Evolutionary conservation across 2,888 invertebrate species (phyloP), one percentile per base, ranked within the genome.

Genomic region (Caenorhabditis japonica): DNA sequence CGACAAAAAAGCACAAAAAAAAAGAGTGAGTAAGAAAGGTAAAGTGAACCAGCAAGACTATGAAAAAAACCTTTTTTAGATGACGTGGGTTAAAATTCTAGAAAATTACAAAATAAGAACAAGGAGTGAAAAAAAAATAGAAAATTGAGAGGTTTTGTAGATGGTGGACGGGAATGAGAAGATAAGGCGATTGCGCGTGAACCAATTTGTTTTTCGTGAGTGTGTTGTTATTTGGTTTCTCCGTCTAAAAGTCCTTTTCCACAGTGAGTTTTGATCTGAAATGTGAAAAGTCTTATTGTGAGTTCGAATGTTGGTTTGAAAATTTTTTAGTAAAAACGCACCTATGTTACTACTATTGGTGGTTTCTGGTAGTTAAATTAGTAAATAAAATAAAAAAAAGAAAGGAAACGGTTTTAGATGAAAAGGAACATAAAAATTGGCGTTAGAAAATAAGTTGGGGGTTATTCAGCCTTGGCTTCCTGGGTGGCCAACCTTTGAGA

Each of bases 401-500:
- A 38, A 19, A 52, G 44, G 38, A 39, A 27, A 43, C 38, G 44
- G 49, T 23, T 47, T 30, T 53, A 21, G 13, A 21, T 49, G 4
- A n/a, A 27, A 12, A 49, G 30, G 34, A 38, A n/a, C n/a, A n/a
- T n/a, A n/a, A n/a, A n/a, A 53, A 19, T 21, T 34, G 47, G 56
- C 51, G 69, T 69, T 69, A 69, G 47, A 30, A 49, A 36, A 13
- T 39, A 23, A 36, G 47, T 49, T 27, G 36, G 43, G 19, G 38
- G 25, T 64, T 73, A 79, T 74, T 79, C 78, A 68, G 78, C 76
- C 53, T 79, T 79, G 34, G 74, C 78, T 44, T 73, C 68, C 44
- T 72, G 76, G 39, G 79, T 75, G n/a, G 76, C 79, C 47, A 51
- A 76, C 79, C 75, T 79, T 66, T 76, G 76, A 39, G 69, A 69